These are phyloP conservation scores for Lymantria monacha DNA, from an alignment of 2,888 invertebrate genomes.

Conservation along the genomic window DNA sequence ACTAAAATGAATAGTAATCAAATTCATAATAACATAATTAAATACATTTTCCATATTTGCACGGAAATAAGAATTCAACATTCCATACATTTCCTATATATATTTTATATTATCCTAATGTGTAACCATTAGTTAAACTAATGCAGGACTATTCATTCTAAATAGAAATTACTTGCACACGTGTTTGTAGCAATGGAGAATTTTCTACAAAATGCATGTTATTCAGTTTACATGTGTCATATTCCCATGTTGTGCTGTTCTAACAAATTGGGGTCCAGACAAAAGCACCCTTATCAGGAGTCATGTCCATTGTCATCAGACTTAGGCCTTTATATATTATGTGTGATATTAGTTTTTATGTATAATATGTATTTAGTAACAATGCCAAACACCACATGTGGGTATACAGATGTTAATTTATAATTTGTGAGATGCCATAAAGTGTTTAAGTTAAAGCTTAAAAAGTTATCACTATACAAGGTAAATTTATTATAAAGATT, in stretches of 20 bases:
- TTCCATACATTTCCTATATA: conserved; percentile 55
- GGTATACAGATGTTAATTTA: conserved; percentile 35
- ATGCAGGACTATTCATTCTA: conserved; percentile 54
- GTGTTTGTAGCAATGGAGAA: conserved; percentile 29
- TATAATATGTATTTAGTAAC: conserved; percentile 13
- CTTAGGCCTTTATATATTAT: conserved; percentile 39
- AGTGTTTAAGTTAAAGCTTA: conserved; percentile 17
- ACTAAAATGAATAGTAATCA: conserved; percentile 66
- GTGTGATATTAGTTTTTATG: conserved; percentile 21
- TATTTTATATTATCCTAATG: conserved; percentile 46
- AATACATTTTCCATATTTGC: conserved; percentile 59
- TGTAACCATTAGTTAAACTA: conserved; percentile 67
- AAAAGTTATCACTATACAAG: conserved; percentile 3
- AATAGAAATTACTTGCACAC: conserved; percentile 49
- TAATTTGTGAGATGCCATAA: conserved; percentile 11
- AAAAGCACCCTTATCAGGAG: conserved; percentile 28
- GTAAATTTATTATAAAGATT: conserved; percentile 14
- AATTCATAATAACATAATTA: conserved; percentile 54
- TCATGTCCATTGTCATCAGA: conserved; percentile 28
- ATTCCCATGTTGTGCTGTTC: conserved; percentile 28
- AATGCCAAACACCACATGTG: background rate
- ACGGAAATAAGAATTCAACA: conserved; percentile 64
- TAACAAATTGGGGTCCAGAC: conserved; percentile 28
- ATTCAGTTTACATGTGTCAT: conserved; percentile 25
- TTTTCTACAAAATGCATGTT: conserved; percentile 53